Conservation (phyloP, 2,113 vertebrate species). For the Mellivora capensis region DNA sequence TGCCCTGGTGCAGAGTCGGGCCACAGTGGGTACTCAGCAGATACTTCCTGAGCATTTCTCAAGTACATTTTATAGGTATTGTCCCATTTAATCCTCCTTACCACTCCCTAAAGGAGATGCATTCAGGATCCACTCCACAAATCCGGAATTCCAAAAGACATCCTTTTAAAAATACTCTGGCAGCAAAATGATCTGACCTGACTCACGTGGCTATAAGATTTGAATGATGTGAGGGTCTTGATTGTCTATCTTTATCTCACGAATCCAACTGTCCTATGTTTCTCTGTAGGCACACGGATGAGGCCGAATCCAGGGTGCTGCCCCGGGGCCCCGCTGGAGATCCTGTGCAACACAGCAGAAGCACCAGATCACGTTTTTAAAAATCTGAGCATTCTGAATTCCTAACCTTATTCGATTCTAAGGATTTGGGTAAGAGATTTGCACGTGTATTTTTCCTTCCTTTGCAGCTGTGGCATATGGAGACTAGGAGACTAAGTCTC, state of each 20-base stretch:
- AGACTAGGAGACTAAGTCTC: background rate
- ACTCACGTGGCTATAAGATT: background rate
- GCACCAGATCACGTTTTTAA: background rate
- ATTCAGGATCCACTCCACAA: background rate
- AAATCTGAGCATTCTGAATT: background rate
- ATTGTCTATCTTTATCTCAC: background rate
- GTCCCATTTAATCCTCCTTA: background rate
- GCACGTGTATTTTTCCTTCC: background rate
- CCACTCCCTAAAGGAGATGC: background rate
- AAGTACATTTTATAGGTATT: background rate
- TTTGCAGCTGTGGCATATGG: background rate
- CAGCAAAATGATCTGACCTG: background rate
- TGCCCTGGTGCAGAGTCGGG: background rate
- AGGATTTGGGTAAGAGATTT: background rate
- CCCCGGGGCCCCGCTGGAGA: background rate
- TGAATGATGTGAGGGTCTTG: background rate
- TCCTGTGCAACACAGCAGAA: accelerated
- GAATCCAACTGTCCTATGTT: background rate
- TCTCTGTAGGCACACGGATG: background rate
- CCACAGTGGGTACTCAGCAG: background rate
- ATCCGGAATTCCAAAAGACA: background rate
- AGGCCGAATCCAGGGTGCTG: background rate
- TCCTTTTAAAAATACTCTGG: background rate
- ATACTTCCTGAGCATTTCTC: background rate
- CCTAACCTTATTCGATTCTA: background rate